Evolutionary conservation across 2,113 vertebrate genomes (phyloP).

Genomic region (Oenanthe melanoleuca): DNA sequence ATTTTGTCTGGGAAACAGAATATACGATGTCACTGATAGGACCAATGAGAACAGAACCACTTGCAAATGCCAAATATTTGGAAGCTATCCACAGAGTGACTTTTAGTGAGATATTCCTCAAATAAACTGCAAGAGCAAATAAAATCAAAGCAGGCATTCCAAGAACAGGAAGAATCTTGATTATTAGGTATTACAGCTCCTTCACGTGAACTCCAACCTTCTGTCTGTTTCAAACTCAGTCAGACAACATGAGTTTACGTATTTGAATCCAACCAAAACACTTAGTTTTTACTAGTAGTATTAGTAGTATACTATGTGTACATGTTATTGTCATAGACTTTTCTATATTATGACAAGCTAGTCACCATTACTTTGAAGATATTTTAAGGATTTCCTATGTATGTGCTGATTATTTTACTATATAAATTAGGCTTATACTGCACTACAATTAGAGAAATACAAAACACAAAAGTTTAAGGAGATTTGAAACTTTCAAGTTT

Average conservation of each 20-base stretch:
- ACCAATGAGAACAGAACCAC: not conserved
- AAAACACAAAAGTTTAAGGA: not conserved
- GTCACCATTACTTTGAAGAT: not conserved
- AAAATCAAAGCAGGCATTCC: not conserved
- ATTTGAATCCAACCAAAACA: not conserved
- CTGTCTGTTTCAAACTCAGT: not conserved
- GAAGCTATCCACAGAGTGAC: not conserved
- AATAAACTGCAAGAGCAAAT: slow-evolving; percentile 2
- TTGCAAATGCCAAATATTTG: slow-evolving; percentile 29
- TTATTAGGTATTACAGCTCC: not conserved
- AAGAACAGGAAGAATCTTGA: not conserved
- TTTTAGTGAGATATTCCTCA: not conserved
- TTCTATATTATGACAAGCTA: not conserved
- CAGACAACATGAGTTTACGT: not conserved
- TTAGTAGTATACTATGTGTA: not conserved
- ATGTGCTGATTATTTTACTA: not conserved
- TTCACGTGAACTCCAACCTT: not conserved
- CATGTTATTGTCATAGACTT: not conserved
- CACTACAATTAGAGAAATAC: not conserved
- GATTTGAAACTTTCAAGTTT: not conserved
- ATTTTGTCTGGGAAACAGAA: not conserved
- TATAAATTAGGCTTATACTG: not conserved
- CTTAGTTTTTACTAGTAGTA: not conserved
- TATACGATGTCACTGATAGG: not conserved
- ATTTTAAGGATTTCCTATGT: not conserved